Evolutionary conservation across 2,888 invertebrate species (phyloP), one percentile per base, ranked within the genome.

Genomic region (Heliconius ethilla): DNA sequence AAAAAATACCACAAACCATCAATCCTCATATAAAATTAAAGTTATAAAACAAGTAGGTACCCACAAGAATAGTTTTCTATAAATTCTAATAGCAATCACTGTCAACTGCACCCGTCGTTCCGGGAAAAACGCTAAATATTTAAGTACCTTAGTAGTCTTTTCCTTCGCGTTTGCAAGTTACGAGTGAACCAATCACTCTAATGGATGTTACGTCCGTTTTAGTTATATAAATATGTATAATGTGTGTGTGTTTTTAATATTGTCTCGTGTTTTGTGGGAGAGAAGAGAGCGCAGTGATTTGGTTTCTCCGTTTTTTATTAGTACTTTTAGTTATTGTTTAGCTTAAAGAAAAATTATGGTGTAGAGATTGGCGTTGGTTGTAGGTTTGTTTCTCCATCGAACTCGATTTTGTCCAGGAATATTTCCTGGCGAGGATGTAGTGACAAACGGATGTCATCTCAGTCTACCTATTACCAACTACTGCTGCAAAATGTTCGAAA

Each of bases 81-180:
- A 86, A 86, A 85, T 87, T 85, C 82, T 84, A 83, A 88, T 83
- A 86, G 85, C 87, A 90, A 91, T 91, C 91, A 89, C 88, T 91
- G 92, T 91, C 91, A 87, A 83, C 82, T 83, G 84, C 86, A 88
- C 82, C 84, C 84, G 85, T 84, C 84, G 83, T 88, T 87, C 86
- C 83, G 83, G 81, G 83, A 84, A 82, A 79, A 77, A 82, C 81
- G 81, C 83, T 91, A 84, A 91, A 91, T 92, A 91, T 91, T 92
- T 89, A 89, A 92, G 84, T 83, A 82, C 85, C 87, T 84, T 59
- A 59, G n/a, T 59, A 59, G 86, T 88, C 86, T 87, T 86, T 82
- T 77, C 76, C 81, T 79, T 79, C 76, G 75, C 75, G 78, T 80
- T 78, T 55, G 78, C 79, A 77, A 81, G 79, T 82, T 81, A 79